Evolutionary conservation across 2,113 vertebrate genomes (phyloP), one percentile per base, ranked within the genome.

Genomic region (Glaucomys volans): DNA sequence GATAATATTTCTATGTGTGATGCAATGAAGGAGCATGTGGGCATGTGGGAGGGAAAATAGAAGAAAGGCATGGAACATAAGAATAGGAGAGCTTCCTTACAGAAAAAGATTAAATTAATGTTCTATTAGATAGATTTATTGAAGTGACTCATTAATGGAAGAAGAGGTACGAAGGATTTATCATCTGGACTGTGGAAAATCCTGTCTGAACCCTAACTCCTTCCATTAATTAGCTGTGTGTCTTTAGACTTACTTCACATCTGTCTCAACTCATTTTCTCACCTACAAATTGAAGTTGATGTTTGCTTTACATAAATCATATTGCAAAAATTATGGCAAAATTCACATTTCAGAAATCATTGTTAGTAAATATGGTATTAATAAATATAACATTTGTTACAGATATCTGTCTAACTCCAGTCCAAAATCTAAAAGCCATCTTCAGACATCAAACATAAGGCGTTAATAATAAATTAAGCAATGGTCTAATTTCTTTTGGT

Each of bases 391-490:
- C 62, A 88, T 64, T 81, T 28, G 9, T 66, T 81, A 93, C 0
- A 83, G 24, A 84, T 47, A 62, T 42, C 66, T 52, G 74, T 66
- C 92, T 93, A 30, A 52, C 30, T 92, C 37, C 72, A 74, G 18
- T 8, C 47, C 89, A 74, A 92, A 42, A 69, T 26, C 20, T 57
- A 75, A 57, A 90, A 28, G 16, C 8, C 2, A 24, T 62, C 84
- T 95, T 32, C 14, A 76, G 30, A 62, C 6, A 76, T 87, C 20
- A 94, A 85, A 40, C 14, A 50, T 14, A 87, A 44, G 18, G 84
- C 71, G 20, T 90, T 74, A 81, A 83, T 72, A 94, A 40, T 91
- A 92, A 95, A 94, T 90, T 90, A 94, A 93, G 52, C 57, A 95
- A 20, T 88, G 44, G 3, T 80, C 20, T 74, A 71, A 83, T 81